Evolutionary conservation across 1,140 invertebrate genomes (phyloP).

Genomic region (Habropoda laboriosa): DNA sequence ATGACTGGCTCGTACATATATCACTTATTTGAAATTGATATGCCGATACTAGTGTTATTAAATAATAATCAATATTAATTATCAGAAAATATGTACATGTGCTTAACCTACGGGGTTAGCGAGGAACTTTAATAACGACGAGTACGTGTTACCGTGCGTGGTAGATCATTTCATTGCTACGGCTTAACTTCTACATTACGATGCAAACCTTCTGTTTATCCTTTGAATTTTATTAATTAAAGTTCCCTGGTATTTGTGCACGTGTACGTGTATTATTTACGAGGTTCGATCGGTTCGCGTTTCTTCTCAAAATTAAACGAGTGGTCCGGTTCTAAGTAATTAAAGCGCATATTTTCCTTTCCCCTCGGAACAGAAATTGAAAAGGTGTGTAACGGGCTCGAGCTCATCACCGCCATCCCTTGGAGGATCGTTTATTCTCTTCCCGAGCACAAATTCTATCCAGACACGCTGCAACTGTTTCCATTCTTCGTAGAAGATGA

Average conservation of each 20-base stretch:
- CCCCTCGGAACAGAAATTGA: not conserved
- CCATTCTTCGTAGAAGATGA: not conserved
- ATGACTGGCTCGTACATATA: slow-evolving; percentile 41
- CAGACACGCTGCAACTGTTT: not conserved
- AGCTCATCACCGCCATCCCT: not conserved
- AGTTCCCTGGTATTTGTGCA: not conserved
- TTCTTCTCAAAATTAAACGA: not conserved
- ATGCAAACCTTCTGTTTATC: not conserved
- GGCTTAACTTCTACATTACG: not conserved
- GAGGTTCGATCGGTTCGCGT: too few relatives aligned
- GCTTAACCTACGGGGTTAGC: not conserved
- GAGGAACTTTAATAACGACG: not conserved
- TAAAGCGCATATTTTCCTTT: not conserved
- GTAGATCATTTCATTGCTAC: not conserved
- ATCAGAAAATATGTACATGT: slow-evolving; percentile 7
- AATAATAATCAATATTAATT: slow-evolving; percentile 48
- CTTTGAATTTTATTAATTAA: not conserved
- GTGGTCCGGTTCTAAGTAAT: not conserved
- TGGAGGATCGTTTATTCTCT: slow-evolving; percentile 21
- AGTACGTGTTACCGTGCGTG: not conserved
- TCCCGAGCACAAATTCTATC: not conserved
- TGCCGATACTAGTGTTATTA: slow-evolving; percentile 31
- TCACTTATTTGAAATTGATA: slow-evolving; percentile 40
- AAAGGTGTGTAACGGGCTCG: slow-evolving; percentile 3
- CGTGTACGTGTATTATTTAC: not conserved